These are phyloP conservation scores for Bagarius yarrelli DNA, from an alignment of 2,113 vertebrate species.

Conservation along the genomic window DNA sequence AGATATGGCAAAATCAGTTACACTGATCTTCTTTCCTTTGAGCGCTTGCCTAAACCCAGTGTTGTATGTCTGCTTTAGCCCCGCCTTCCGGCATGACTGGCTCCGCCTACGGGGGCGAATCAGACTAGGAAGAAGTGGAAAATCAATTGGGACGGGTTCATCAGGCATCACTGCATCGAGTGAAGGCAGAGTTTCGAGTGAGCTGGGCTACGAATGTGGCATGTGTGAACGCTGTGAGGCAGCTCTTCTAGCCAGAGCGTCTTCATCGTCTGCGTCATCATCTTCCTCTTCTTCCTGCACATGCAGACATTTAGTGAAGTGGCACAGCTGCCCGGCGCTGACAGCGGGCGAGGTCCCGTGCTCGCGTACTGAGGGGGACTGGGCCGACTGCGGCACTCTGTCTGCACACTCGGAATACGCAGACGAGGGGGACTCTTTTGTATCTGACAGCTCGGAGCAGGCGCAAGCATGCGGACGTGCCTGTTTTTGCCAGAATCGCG, in stretches of 20 bases:
- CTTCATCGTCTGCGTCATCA: conserved; percentile 68
- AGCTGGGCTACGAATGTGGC: conserved; percentile 70
- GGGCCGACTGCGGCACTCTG: conserved; percentile 85
- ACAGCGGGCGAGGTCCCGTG: conserved; percentile 75
- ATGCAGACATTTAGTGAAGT: conserved; percentile 94
- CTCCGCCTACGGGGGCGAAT: conserved; percentile 70
- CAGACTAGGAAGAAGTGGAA: conserved; percentile 55
- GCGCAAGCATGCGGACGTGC: conserved; percentile 92
- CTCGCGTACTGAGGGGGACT: conserved; percentile 79
- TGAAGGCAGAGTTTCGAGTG: conserved; percentile 55
- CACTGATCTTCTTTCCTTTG: conserved; percentile 91
- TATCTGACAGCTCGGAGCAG: conserved; percentile 96
- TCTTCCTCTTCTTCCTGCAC: conserved; percentile 68
- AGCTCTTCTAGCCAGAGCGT: conserved; percentile 77
- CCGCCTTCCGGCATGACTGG: conserved; percentile 95
- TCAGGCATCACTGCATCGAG: conserved; percentile 11
- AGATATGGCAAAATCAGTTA: conserved; percentile 94
- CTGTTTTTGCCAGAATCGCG: conserved; percentile 93
- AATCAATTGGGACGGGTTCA: conserved; percentile 54
- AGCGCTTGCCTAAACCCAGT: conserved; percentile 93
- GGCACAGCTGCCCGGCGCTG: conserved; percentile 89
- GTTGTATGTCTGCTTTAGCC: conserved; percentile 94
- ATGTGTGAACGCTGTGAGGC: conserved; percentile 87
- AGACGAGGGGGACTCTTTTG: conserved; percentile 93
- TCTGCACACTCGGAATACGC: conserved; percentile 91